Conservation (phyloP, 2,113 vertebrate genomes). For the Mungos mungo region DNA sequence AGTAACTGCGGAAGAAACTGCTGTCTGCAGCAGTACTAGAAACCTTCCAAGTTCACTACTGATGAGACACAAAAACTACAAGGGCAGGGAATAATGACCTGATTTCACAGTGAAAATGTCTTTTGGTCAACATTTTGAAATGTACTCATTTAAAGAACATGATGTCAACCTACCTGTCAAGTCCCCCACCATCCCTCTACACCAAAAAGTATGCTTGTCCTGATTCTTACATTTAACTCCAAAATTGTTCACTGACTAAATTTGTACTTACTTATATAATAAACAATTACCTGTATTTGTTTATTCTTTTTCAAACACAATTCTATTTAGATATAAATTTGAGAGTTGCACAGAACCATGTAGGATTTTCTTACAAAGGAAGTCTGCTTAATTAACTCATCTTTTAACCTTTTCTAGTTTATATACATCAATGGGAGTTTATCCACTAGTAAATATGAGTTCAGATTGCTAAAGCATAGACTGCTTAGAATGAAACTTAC, state of each 20-base stretch:
- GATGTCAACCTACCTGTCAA: not conserved
- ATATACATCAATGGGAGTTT: not conserved
- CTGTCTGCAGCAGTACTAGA: not conserved
- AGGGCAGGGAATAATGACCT: not conserved
- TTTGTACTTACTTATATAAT: not conserved
- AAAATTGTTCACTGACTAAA: not conserved
- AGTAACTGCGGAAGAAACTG: not conserved
- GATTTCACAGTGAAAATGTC: not conserved
- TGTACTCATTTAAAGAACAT: not conserved
- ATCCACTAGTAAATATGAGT: not conserved
- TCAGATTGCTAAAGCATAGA: not conserved
- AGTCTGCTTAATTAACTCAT: slow-evolving; percentile 10
- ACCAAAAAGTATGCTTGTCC: not conserved
- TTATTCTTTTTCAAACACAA: slow-evolving; percentile 28
- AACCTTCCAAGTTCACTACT: not conserved
- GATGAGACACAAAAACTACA: not conserved
- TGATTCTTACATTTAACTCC: not conserved
- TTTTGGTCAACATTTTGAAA: not conserved
- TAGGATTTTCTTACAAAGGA: not conserved
- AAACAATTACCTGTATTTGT: not conserved
- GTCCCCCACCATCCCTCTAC: not conserved
- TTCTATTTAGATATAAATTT: slow-evolving; percentile 15
- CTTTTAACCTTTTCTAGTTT: not conserved
- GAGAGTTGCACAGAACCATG: not conserved
- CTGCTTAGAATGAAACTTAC: not conserved